Conservation (phyloP, 2,888 invertebrate species). For the Tenthredo livida region DNA sequence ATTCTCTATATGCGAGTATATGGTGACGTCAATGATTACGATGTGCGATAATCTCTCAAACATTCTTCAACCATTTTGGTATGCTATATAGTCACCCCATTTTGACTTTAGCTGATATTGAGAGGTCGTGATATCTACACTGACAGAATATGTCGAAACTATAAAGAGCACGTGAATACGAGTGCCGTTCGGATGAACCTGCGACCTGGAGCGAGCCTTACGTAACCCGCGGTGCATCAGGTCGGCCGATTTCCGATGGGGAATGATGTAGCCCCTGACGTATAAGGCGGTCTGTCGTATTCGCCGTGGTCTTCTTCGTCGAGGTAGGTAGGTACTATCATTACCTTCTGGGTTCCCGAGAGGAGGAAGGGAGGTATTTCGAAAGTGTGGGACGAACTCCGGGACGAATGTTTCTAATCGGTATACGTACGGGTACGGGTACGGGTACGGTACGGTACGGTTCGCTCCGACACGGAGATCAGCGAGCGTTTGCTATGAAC, state of each 20-base stretch:
- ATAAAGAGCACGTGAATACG: background rate
- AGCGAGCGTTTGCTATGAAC: constrained; percentile 30
- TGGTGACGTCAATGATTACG: constrained; percentile 35
- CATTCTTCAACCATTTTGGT: background rate
- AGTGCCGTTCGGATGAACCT: background rate
- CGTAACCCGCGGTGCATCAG: constrained; percentile 31
- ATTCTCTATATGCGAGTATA: background rate
- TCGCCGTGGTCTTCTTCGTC: constrained; percentile 33
- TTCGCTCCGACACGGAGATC: constrained; percentile 39
- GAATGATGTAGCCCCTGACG: constrained; percentile 23
- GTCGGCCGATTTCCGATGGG: constrained; percentile 28
- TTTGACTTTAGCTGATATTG: background rate
- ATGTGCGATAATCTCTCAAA: constrained; percentile 11
- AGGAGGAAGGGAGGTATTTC: constrained; percentile 64
- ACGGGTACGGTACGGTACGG: constrained; percentile 21
- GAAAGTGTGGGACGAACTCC: constrained; percentile 55
- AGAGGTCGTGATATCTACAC: background rate
- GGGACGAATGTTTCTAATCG: constrained; percentile 52
- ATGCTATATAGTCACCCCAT: background rate
- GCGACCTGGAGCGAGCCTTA: constrained; percentile 17
- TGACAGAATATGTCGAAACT: background rate
- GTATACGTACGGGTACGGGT: background rate
- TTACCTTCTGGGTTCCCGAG: constrained; percentile 63
- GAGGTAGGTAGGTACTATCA: constrained; percentile 30
- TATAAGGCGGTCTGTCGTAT: constrained; percentile 33